Base-by-base conservation (phyloP, 2,797 vertebrate species). In the Centropyge bicolor region DNA sequence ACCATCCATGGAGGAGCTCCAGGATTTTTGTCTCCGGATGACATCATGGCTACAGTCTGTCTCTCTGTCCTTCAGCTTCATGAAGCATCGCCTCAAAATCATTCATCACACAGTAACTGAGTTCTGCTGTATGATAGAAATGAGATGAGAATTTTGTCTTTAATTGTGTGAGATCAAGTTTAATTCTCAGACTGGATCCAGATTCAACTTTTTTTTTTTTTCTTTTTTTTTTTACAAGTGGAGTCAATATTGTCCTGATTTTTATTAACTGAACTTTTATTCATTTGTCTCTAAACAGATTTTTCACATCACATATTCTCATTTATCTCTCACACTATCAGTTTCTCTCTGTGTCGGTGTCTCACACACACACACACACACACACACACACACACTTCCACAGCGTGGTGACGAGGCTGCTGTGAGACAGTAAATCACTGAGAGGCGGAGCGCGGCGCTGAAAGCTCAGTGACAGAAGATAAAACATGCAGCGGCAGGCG, bases 391-490 rank as follows among this genome's bases (percentile, higher is more conserved):
- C 72, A 78, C 57, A 59, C 73, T 61, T 82, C 49, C 49, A 57
- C 56, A 1, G 40, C 48, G 84, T 71, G 13, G 79, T 67, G 89
- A 81, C 46, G 43, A 65, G 70, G 86, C 87, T 57, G 78, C 86
- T 78, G 81, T 59, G 57, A 24, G 84, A 91, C 91, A 82, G 90
- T 95, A 94, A 95, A 95, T 95, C 93, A 92, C 41, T 66, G 80
- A 73, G 49, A 90, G 90, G 91, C 88, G 80, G 80, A 86, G 82
- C 54, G 62, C 76, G 0, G 71, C 7, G 31, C 86, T 85, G 91
- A 91, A 87, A 90, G 85, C 89, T 89, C 80, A 12, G 65, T 90
- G 94, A 93, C 91, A 93, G 91, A 82, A 90, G 88, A 94, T 94
- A 95, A 95, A 94, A 90, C 89, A 92, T 72, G 74, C 76, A 80